A percentile compares a stretch with the other conserved stretches of the same genome.
phyloP scores from a whole-genome alignment of 2,888 invertebrate genomes.

The Eremobia ochroleuca region DNA sequence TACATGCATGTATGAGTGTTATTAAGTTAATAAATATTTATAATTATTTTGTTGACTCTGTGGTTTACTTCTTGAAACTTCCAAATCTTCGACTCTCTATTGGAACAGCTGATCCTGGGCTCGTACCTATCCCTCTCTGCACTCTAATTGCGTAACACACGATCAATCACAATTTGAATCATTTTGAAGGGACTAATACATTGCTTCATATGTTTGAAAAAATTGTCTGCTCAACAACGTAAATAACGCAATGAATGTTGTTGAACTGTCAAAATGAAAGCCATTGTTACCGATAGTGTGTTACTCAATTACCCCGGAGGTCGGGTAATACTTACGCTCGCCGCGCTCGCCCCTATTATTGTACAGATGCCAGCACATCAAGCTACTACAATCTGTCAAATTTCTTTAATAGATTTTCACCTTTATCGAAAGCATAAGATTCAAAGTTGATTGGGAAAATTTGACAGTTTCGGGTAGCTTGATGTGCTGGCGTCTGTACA shows the following conservation, averaged over 20 bases:
- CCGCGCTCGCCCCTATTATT: neutral
- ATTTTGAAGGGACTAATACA: no score
- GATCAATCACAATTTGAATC: neutral
- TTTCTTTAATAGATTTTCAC: no score
- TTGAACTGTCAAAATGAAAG: neutral
- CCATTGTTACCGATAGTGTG: neutral
- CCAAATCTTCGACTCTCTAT: neutral
- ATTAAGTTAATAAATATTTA: slow-evolving; percentile 56
- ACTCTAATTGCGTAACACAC: neutral
- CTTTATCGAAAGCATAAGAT: no score
- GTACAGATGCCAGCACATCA: no score
- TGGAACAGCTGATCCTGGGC: neutral
- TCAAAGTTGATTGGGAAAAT: no score
- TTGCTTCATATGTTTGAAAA: no score
- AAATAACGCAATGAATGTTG: neutral
- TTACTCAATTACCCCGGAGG: neutral
- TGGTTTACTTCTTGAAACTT: slow-evolving; percentile 3
- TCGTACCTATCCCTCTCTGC: neutral
- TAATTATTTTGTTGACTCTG: slow-evolving; percentile 21
- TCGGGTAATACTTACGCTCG: neutral
- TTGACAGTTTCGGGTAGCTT: no score
- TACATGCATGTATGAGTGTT: slow-evolving; percentile 77
- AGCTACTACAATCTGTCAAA: no score
- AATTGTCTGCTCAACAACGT: neutral
- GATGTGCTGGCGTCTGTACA: no score